Evolutionary conservation across 2,797 vertebrate species (phyloP), one percentile per base, ranked within the genome.

Genomic region (Pangasius sanitwongsei): DNA sequence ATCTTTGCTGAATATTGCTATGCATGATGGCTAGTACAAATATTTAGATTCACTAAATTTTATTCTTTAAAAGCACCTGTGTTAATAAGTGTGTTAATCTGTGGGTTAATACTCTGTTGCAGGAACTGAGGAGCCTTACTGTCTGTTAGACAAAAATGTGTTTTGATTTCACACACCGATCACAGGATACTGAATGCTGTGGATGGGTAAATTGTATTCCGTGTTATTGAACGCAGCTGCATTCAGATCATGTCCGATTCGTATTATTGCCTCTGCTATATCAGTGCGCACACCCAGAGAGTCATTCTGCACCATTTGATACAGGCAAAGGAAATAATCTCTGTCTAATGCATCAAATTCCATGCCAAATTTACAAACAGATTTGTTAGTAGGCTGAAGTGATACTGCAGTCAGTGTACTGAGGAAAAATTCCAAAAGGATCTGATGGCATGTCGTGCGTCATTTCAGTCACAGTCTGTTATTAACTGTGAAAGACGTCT

Each of bases 401-500:
- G 88, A 87, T 53, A 77, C 78, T 37, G 69, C 67, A 67, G 69
- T 86, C 85, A 28, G 77, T 89, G 88, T 86, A 70, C 59, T 65
- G 31, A 31, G 85, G 59, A 67, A 41, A 23, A 53, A 55, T 28
- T 74, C 69, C 57, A 63, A 63, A 83, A 87, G 85, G 28, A 83
- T 83, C 44, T 83, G 88, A 87, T 75, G 88, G 80, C 85, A 61
- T 55, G 57, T 77, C 67, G 74, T 89, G 88, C 85, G 70, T 87
- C 88, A 89, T 83, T 75, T 89, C 80, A 77, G 69, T 67, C 88
- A 31, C 88, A 87, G 85, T 89, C 88, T 87, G 88, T 75, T 89
- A 83, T 50, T 87, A 87, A 87, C 69, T 59, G 67, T 77, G 86
- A 65, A 67, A 87, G 74, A 77, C 44, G 15, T 77, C 72, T 77